phyloP scores from a whole-genome alignment of 2,797 vertebrate genomes.

The Carapus acus region DNA sequence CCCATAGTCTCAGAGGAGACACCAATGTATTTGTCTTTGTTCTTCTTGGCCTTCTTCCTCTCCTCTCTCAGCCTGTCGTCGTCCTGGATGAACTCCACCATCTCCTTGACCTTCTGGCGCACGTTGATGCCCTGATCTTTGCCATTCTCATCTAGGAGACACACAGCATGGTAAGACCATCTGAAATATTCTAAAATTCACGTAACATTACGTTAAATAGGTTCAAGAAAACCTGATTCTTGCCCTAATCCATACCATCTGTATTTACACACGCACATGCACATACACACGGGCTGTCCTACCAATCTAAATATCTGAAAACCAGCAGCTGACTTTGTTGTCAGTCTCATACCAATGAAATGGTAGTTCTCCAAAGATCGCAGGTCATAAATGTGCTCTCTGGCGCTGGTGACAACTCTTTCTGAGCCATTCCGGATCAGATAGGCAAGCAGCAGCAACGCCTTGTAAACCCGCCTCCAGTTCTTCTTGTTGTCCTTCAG shows the following conservation, averaged over 20 bases:
- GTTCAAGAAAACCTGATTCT: no score
- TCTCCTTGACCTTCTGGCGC: slow-evolving; percentile 97
- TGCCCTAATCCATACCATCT: no score
- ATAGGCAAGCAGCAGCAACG: slow-evolving; percentile 94
- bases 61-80: slow-evolving; percentile 94
- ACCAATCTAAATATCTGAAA: no score
- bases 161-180: not conserved
- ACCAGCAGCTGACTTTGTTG: no score
- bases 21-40: slow-evolving; percentile 96
- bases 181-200: no score
- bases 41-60: slow-evolving; percentile 97
- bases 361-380: slow-evolving; percentile 99
- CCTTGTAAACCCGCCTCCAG: slow-evolving; percentile 99
- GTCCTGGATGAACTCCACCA: slow-evolving; percentile 97
- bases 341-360: slow-evolving; percentile 87
- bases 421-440: slow-evolving; percentile 99
- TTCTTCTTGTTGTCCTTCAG: slow-evolving; percentile 99
- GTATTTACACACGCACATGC: no score
- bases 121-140: slow-evolving; percentile 99
- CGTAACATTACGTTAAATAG: no score
- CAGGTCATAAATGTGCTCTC: slow-evolving; percentile 99
- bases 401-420: slow-evolving; percentile 97
- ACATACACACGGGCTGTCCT: no score
- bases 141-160: slow-evolving; percentile 91
- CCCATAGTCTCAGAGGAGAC: slow-evolving; percentile 92